Conservation (phyloP, 92 coral and sea anemone species). For the Chrysogorgia sp. region DNA sequence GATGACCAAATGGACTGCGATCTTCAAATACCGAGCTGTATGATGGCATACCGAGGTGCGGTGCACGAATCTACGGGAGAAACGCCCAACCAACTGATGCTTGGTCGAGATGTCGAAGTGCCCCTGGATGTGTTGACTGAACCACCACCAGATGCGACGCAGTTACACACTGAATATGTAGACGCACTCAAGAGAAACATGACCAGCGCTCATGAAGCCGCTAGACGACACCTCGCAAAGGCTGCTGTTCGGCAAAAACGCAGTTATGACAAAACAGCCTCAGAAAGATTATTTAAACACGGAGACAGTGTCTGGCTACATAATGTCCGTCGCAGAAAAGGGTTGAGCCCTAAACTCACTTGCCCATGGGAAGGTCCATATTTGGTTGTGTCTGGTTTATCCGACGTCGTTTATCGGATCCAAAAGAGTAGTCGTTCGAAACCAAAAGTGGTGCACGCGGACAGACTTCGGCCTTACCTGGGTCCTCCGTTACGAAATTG, state of each 20-base stretch:
- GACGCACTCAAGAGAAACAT: slow-evolving; percentile 48
- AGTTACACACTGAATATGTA: slow-evolving; percentile 41
- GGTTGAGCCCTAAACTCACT: slow-evolving; percentile 56
- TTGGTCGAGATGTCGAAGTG: slow-evolving; percentile 51
- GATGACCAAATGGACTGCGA: slow-evolving; percentile 64
- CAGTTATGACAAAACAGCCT: slow-evolving; percentile 53
- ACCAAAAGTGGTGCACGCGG: slow-evolving; percentile 58
- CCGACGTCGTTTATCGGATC: slow-evolving; percentile 60
- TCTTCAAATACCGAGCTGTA: slow-evolving; percentile 51
- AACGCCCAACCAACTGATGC: slow-evolving; percentile 49
- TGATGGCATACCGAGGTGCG: slow-evolving; percentile 65
- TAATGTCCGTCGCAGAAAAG: slow-evolving; percentile 50
- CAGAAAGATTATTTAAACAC: slow-evolving; percentile 45
- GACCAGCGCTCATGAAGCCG: slow-evolving; percentile 54
- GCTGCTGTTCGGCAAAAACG: slow-evolving; percentile 62
- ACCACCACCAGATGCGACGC: slow-evolving; percentile 32
- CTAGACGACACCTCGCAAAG: slow-evolving; percentile 46
- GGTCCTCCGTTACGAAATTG: slow-evolving; percentile 5
- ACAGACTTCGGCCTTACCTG: slow-evolving; percentile 17
- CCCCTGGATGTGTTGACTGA: slow-evolving; percentile 46
- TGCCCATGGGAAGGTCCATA: slow-evolving; percentile 64
- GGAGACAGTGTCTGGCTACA: slow-evolving; percentile 75
- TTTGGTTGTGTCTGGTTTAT: slow-evolving; percentile 43
- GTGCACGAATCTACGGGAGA: slow-evolving; percentile 62
- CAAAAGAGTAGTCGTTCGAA: slow-evolving; percentile 53